Conservation (phyloP, 1,140 invertebrate genomes). For the Watersipora subatra region DNA sequence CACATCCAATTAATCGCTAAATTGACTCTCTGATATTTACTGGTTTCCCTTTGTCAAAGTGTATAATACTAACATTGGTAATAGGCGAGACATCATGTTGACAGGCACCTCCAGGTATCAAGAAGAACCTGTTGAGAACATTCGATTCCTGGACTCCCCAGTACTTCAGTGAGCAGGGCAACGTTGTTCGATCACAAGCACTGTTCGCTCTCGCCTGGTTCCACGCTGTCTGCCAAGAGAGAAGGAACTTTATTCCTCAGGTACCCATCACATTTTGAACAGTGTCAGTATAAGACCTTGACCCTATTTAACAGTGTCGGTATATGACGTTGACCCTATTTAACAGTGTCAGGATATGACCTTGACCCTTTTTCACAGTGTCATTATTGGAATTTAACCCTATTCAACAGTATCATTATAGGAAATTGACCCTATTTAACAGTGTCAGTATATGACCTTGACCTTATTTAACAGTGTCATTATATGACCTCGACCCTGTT, state of each 20-base stretch:
- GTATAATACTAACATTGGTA: too few species aligned
- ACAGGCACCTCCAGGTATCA: slow-evolving; percentile 53
- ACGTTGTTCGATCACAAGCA: slow-evolving; percentile 42
- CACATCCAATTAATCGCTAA: too few species aligned
- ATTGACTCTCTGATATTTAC: too few species aligned
- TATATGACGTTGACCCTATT: background rate
- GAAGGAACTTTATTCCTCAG: slow-evolving; percentile 69
- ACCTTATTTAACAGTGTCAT: too few species aligned
- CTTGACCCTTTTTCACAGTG: too few species aligned
- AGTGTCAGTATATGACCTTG: too few species aligned
- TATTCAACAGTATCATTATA: too few species aligned
- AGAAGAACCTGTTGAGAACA: slow-evolving; percentile 50
- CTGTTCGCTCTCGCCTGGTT: slow-evolving; percentile 63
- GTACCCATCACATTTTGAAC: slow-evolving; percentile 18
- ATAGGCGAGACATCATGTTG: too few species aligned
- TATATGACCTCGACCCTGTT: too few species aligned
- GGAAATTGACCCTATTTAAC: too few species aligned
- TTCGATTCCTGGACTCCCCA: slow-evolving; percentile 47
- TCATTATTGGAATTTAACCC: too few species aligned
- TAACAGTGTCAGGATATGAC: background rate
- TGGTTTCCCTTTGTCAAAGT: too few species aligned
- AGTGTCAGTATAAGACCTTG: slow-evolving; percentile 1
- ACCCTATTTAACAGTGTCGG: background rate
- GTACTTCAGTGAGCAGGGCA: slow-evolving; percentile 40
- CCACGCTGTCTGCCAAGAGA: slow-evolving; percentile 74